Conservation (phyloP, 1,140 invertebrate species). For the Xylocopa sonorina region DNA sequence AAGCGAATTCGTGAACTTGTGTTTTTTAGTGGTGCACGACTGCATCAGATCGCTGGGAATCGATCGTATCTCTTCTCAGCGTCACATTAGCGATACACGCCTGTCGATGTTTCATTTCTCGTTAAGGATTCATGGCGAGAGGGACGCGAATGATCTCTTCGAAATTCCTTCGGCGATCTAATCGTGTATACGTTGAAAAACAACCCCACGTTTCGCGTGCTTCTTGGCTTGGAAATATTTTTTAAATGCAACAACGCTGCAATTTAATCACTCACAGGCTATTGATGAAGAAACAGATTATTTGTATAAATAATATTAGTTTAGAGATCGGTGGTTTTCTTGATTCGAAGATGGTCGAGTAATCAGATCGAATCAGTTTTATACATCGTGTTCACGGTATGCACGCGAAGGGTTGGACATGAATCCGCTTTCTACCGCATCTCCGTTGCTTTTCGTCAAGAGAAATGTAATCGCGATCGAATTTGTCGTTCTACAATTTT, state of each 20-base stretch:
- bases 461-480: neutral
- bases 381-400: too few species aligned
- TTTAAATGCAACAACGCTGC: too few species aligned
- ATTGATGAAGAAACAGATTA: too few species aligned
- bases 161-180: conserved; percentile 36
- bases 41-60: conserved; percentile 53
- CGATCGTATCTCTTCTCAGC: conserved; percentile 51
- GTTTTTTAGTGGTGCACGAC: conserved; percentile 55
- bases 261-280: too few species aligned
- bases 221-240: too few species aligned
- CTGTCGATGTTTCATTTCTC: conserved; percentile 46
- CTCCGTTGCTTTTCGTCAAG: neutral
- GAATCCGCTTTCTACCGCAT: neutral
- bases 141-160: neutral
- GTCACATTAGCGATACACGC: conserved; percentile 29
- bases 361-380: too few species aligned
- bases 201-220: too few species aligned
- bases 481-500: neutral
- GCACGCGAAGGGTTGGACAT: too few species aligned
- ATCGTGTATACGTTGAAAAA: conserved; percentile 1
- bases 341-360: too few species aligned
- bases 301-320: too few species aligned
- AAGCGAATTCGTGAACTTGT: conserved; percentile 8
- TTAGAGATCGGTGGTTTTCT: too few species aligned
- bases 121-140: neutral